Conservation (phyloP, 2,888 invertebrate species). For the Eilema depressum region DNA sequence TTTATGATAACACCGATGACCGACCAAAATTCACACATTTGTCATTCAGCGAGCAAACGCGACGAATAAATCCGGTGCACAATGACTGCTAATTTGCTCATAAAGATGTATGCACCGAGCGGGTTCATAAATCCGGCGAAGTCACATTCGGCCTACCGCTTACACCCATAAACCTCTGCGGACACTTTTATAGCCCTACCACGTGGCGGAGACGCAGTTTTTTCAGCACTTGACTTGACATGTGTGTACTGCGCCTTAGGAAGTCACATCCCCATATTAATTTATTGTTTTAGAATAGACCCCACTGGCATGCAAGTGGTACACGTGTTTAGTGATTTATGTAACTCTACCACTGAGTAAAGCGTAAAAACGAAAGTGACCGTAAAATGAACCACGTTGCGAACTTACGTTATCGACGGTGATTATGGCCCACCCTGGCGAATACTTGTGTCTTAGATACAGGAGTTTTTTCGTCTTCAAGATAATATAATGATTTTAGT, state of each 20-base stretch:
- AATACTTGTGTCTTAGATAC: slow-evolving; percentile 42
- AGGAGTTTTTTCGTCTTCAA: slow-evolving; percentile 14
- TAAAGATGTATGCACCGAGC: slow-evolving; percentile 83
- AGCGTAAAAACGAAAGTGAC: slow-evolving; percentile 45
- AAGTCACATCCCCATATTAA: slow-evolving; percentile 72
- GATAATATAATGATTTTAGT: slow-evolving; percentile 11
- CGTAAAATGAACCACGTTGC: slow-evolving; percentile 50
- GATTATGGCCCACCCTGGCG: slow-evolving; percentile 47
- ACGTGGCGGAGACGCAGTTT: slow-evolving; percentile 81
- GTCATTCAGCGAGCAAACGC: slow-evolving; percentile 72
- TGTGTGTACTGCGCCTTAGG: slow-evolving; percentile 78
- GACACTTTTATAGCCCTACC: slow-evolving; percentile 86
- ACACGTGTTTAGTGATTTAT: slow-evolving; percentile 51
- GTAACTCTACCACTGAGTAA: slow-evolving; percentile 39
- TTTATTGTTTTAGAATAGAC: slow-evolving; percentile 84
- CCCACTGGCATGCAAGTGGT: slow-evolving; percentile 57
- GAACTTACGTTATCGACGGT: slow-evolving; percentile 37
- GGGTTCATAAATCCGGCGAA: slow-evolving; percentile 81
- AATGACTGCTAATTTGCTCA: slow-evolving; percentile 86
- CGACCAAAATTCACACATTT: slow-evolving; percentile 78
- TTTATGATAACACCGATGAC: slow-evolving; percentile 54
- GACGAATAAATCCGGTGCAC: slow-evolving; percentile 82
- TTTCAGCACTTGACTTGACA: slow-evolving; percentile 84
- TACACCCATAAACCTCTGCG: slow-evolving; percentile 83
- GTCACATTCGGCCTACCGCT: slow-evolving; percentile 85